Conservation (phyloP, 2,797 vertebrate genomes). For the Sebastes ruberrimus region DNA sequence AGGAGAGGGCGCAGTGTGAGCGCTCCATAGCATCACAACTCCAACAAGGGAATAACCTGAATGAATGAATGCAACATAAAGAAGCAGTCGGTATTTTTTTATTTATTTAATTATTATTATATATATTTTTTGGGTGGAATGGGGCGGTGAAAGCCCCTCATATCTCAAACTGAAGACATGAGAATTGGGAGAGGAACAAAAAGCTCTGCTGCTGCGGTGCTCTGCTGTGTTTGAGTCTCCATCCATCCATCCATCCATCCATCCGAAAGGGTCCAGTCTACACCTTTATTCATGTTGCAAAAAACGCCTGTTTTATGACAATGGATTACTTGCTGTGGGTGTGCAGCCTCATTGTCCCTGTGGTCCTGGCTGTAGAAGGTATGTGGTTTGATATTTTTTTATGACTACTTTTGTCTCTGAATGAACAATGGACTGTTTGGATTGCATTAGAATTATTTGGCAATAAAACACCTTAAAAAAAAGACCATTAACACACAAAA, state of each 20-base stretch:
- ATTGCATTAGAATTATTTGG: constrained; percentile 2
- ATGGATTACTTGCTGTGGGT: constrained; percentile 87
- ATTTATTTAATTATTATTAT: neutral
- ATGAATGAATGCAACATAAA: constrained; percentile 24
- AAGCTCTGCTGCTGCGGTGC: constrained; percentile 50
- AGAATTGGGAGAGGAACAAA: constrained; percentile 47
- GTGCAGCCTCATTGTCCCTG: constrained; percentile 82
- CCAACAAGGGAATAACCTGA: constrained; percentile 37
- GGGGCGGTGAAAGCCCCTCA: constrained; percentile 40
- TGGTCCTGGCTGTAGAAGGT: constrained; percentile 85
- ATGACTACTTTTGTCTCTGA: constrained; percentile 31
- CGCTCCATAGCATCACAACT: constrained; percentile 23
- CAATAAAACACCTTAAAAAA: neutral
- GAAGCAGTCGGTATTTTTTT: neutral
- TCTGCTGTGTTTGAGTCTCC: constrained; percentile 55
- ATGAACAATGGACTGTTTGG: constrained; percentile 53
- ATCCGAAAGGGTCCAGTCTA: constrained; percentile 63
- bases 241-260: constrained; percentile 58
- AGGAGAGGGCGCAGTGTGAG: constrained; percentile 43
- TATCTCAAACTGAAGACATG: constrained; percentile 52
- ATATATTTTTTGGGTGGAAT: neutral
- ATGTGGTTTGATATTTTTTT: constrained; percentile 30
- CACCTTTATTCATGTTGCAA: constrained; percentile 82
- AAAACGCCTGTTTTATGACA: constrained; percentile 80
- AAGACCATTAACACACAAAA: neutral